Evolutionary conservation across 1,140 invertebrate species (phyloP), one percentile per base, ranked within the genome.

Genomic region (Drosophila leontia): DNA sequence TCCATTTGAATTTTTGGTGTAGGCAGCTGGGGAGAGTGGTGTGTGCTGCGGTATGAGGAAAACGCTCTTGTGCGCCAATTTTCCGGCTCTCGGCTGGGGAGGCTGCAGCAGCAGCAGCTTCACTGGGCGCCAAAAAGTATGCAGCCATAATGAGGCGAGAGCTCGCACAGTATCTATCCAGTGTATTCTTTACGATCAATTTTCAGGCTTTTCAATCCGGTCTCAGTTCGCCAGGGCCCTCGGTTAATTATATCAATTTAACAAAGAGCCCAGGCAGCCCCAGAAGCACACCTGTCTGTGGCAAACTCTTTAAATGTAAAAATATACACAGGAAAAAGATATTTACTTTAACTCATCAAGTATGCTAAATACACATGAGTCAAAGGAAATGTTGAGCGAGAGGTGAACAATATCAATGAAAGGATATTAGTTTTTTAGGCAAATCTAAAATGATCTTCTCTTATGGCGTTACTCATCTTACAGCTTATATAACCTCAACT

Each of bases 1-100:
- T 83, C 76, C 71, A 87, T 80, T 87, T 87, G 75, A 74, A 72
- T 72, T 74, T 71, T 70, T 35, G 23, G 65, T 37, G 39, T n/a
- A 26, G 45, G 42, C 47, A 57, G 47, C 17, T 9, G 37, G 11
- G 37, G 26, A 32, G n/a, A 37, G 15, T 7, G 35, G 8, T 15
- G 7, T 37, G 17, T n/a, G 34, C 26, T 7, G 23, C 11, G 17
- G 48, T 3, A 26, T n/a, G 17, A 23, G 35, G 11, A 35, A 39
- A n/a, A 23, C 42, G 29, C 45, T 80, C 57, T 71, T 61, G 55
- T 68, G 68, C 61, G 79, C 69, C 82, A 82, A 82, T 82, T 86
- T 75, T 50, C 62, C 47, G 82, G 48, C 67, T 72, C 48, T 53
- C 34, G 12, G 47, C 39, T 41, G 41, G 45, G 70, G 39, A 51